These are phyloP conservation scores for Coptodon rendalli DNA, from an alignment of 2,113 vertebrate species.

Conservation along the genomic window DNA sequence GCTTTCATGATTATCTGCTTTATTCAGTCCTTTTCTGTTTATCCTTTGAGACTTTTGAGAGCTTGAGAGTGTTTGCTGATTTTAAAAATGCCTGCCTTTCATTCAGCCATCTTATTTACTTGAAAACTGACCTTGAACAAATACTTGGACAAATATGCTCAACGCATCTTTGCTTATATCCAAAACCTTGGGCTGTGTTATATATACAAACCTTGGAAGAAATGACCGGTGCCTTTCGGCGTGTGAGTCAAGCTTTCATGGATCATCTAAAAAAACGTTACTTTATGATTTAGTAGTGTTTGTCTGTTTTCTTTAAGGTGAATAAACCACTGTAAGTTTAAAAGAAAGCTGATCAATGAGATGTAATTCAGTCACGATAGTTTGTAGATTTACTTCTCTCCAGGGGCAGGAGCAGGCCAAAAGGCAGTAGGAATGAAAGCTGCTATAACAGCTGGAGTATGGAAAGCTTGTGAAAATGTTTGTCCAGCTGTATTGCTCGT, in stretches of 20 bases:
- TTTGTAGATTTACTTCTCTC: neutral
- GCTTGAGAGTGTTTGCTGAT: neutral
- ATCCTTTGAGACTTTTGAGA: neutral
- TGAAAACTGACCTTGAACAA: neutral
- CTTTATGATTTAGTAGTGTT: neutral
- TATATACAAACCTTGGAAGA: conserved; percentile 10
- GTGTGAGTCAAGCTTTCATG: neutral
- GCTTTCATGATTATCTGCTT: neutral
- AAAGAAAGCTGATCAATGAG: neutral
- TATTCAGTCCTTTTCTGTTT: neutral
- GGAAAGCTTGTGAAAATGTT: neutral
- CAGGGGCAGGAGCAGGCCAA: neutral
- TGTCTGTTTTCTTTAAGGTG: neutral
- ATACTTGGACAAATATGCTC: neutral
- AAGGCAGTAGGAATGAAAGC: neutral
- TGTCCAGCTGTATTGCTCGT: neutral
- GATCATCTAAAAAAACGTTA: neutral
- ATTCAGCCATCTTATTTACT: neutral
- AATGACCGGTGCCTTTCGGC: accelerated
- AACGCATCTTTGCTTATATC: neutral
- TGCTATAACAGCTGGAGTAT: neutral
- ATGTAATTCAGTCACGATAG: neutral
- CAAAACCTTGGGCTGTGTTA: conserved; percentile 7
- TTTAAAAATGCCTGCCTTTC: neutral
- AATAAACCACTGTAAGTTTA: neutral